A percentile compares a stretch with the other conserved stretches of the same genome.
phyloP scores from a whole-genome alignment of 1,140 invertebrate species.

The Euwallacea fornicatus region DNA sequence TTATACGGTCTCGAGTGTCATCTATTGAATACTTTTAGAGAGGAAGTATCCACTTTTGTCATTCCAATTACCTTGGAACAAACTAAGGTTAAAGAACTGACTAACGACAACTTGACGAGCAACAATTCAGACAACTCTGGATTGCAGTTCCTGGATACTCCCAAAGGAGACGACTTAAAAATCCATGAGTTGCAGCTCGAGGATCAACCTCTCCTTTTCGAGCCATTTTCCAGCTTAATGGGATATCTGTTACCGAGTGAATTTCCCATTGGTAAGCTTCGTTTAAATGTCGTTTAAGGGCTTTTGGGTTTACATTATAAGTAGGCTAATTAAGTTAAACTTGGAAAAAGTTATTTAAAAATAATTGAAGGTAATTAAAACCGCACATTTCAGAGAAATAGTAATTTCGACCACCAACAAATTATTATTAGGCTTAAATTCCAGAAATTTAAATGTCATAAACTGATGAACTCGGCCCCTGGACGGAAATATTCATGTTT shows the following conservation, averaged over 20 bases:
- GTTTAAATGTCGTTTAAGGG: background rate
- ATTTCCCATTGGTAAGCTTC: slow-evolving; percentile 44
- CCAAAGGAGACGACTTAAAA: slow-evolving; percentile 44
- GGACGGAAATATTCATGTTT: no score
- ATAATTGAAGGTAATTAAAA: no score
- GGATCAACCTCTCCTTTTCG: slow-evolving; percentile 45
- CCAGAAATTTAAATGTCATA: no score
- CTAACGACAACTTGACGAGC: slow-evolving; percentile 23
- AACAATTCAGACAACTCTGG: slow-evolving; percentile 13
- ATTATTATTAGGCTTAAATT: no score
- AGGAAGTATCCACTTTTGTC: background rate
- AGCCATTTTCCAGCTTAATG: slow-evolving; percentile 44
- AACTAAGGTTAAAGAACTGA: slow-evolving; percentile 8
- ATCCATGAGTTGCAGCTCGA: slow-evolving; percentile 43
- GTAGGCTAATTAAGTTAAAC: no score
- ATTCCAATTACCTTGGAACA: slow-evolving; percentile 20
- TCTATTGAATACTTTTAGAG: no score
- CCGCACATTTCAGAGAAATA: no score
- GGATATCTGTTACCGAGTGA: slow-evolving; percentile 42
- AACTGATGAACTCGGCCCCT: no score
- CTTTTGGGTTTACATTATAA: background rate
- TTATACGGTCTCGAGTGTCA: no score
- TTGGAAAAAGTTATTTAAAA: no score
- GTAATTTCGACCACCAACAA: no score
- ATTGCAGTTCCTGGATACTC: slow-evolving; percentile 46